These are phyloP conservation scores for Agapornis canus DNA, from an alignment of 2,797 vertebrate species.

Conservation along the genomic window DNA sequence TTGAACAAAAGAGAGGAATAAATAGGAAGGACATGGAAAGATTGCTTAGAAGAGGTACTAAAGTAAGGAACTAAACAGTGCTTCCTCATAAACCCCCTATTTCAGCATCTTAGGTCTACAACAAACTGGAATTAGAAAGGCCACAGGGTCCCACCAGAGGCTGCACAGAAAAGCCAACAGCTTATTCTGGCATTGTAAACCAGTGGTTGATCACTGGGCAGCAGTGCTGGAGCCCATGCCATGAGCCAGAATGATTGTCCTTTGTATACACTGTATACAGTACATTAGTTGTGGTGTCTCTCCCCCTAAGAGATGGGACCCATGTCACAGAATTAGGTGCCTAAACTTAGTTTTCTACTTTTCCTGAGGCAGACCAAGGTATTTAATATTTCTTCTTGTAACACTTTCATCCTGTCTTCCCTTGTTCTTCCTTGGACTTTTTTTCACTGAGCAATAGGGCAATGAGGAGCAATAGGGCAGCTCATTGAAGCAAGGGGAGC, in stretches of 20 bases:
- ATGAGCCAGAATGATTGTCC: accelerated
- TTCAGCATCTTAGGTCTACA: neutral
- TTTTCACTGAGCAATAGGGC: neutral
- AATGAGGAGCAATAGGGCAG: neutral
- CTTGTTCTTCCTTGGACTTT: neutral
- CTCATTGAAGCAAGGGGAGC: neutral
- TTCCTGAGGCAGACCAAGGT: neutral
- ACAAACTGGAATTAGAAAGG: neutral
- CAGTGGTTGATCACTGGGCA: neutral
- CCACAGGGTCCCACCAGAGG: neutral
- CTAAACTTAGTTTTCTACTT: neutral
- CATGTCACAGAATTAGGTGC: neutral
- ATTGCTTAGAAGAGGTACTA: neutral
- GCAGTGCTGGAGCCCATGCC: neutral
- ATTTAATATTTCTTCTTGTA: neutral
- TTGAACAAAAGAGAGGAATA: neutral
- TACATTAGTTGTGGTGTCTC: neutral
- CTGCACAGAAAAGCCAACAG: neutral
- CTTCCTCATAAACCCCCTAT: neutral
- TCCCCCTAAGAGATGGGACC: neutral
- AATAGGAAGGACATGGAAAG: neutral
- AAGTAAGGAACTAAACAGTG: neutral
- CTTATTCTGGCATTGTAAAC: neutral
- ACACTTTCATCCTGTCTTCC: neutral
- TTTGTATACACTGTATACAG: accelerated